Percentiles rank a stretch among this genome's conserved stretches.
These are phyloP conservation scores for Thunnus maccoyii DNA, from an alignment of 2,113 vertebrate species.

Conservation along the genomic window DNA sequence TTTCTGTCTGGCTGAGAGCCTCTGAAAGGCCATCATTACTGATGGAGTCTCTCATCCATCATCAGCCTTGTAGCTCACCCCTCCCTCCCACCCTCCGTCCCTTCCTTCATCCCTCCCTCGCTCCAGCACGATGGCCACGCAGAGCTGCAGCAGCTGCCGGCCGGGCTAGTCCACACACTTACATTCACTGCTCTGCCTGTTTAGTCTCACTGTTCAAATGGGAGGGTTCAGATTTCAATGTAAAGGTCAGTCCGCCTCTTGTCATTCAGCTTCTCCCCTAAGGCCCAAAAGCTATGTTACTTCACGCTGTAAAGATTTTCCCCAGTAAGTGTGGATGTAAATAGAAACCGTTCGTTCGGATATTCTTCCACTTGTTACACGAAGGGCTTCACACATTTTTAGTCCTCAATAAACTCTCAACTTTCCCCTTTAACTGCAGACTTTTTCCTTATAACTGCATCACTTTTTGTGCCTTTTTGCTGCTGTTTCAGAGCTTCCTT, in stretches of 20 bases:
- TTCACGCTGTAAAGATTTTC: constrained; percentile 76
- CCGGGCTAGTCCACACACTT: constrained; percentile 62
- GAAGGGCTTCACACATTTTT: constrained; percentile 17
- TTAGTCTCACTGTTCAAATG: constrained; percentile 74
- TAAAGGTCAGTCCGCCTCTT: constrained; percentile 73
- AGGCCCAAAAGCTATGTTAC: constrained; percentile 58
- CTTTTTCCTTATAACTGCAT: background rate
- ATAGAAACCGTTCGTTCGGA: constrained; percentile 63
- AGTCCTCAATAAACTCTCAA: background rate
- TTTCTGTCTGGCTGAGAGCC: constrained; percentile 65
- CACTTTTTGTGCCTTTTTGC: background rate
- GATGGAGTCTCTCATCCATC: constrained; percentile 81
- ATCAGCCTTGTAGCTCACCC: constrained; percentile 75
- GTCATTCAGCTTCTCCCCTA: constrained; percentile 65
- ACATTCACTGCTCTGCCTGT: constrained; percentile 65
- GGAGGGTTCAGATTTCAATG: constrained; percentile 72
- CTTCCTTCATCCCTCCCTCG: constrained; percentile 48
- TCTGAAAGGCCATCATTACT: constrained; percentile 80
- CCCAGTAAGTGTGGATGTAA: constrained; percentile 52
- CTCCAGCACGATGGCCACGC: constrained; percentile 32
- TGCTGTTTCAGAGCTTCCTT: background rate
- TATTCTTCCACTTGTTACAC: constrained; percentile 2
- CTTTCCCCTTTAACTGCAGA: background rate
- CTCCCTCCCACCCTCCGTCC: constrained; percentile 46
- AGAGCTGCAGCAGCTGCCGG: constrained; percentile 67